Percentiles rank a stretch among this genome's conserved stretches.
These are phyloP conservation scores for Halcyon smyrnensis DNA, from an alignment of 2,797 vertebrate species.

Conservation along the genomic window DNA sequence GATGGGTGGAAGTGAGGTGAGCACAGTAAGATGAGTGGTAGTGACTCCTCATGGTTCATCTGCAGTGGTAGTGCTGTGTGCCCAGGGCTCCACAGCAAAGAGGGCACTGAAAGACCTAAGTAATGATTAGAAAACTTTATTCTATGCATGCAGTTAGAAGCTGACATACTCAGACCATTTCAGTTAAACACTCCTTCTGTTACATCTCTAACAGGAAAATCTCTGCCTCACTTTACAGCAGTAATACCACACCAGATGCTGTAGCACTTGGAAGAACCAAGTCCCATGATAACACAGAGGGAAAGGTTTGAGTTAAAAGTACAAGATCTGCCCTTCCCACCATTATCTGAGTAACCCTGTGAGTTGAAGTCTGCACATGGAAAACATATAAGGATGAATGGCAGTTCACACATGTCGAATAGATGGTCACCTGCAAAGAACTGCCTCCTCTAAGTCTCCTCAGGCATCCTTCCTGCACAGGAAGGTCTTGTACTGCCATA, in stretches of 20 bases:
- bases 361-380: accelerated
- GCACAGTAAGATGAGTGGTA: background rate
- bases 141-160: background rate
- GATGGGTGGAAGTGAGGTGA: background rate
- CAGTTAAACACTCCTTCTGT: conserved; percentile 39
- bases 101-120: background rate
- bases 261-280: background rate
- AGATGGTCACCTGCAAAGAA: background rate
- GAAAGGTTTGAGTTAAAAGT: background rate
- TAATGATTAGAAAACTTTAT: background rate
- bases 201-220: background rate
- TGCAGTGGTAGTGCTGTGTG: background rate
- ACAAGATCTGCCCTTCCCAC: background rate
- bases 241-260: background rate
- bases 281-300: background rate
- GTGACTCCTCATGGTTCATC: accelerated
- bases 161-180: background rate
- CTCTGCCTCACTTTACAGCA: background rate
- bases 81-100: background rate
- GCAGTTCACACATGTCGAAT: accelerated
- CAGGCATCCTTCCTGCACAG: background rate
- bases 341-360: background rate
- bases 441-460: background rate
- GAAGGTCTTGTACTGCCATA: background rate
- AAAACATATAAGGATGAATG: background rate